phyloP scores from a whole-genome alignment of 2,797 vertebrate genomes.

The Falco novaeseelandiae region DNA sequence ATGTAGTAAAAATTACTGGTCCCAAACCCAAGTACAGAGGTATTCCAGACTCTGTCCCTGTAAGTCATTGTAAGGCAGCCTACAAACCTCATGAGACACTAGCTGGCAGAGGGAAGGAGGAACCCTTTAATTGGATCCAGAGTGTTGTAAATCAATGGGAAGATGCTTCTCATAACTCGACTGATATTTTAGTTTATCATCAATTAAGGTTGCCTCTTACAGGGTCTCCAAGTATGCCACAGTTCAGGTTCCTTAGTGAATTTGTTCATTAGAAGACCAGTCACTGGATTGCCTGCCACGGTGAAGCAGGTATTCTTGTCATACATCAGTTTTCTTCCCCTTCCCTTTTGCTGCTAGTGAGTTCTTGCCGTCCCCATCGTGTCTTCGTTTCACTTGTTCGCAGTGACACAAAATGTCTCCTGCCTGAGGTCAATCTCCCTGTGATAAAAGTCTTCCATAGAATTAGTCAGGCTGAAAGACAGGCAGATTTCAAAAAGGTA shows the following conservation, averaged over 20 bases:
- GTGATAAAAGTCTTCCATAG: conserved; percentile 42
- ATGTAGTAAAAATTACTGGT: neutral
- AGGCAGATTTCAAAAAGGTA: conserved; percentile 20
- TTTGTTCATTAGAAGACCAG: conserved; percentile 9
- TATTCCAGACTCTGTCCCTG: neutral
- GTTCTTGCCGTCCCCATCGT: neutral
- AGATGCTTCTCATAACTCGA: neutral
- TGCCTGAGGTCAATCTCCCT: conserved; percentile 46
- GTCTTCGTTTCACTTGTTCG: conserved; percentile 32
- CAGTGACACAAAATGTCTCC: conserved; percentile 50
- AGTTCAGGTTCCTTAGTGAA: conserved; percentile 1
- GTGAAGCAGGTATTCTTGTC: neutral
- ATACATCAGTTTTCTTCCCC: conserved; percentile 16
- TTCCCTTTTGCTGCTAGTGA: conserved; percentile 4
- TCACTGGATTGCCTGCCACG: neutral
- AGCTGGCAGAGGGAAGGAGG: neutral
- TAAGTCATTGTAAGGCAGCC: neutral
- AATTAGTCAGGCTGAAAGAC: conserved; percentile 52
- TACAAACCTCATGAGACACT: neutral
- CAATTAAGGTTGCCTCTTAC: conserved; percentile 12
- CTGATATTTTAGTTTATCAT: conserved; percentile 33
- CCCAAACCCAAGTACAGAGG: neutral
- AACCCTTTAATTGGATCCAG: conserved; percentile 5
- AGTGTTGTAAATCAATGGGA: neutral
- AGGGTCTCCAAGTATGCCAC: neutral